Evolutionary conservation across 2,888 invertebrate genomes (phyloP).

Genomic region (Anoplius nigerrimus): DNA sequence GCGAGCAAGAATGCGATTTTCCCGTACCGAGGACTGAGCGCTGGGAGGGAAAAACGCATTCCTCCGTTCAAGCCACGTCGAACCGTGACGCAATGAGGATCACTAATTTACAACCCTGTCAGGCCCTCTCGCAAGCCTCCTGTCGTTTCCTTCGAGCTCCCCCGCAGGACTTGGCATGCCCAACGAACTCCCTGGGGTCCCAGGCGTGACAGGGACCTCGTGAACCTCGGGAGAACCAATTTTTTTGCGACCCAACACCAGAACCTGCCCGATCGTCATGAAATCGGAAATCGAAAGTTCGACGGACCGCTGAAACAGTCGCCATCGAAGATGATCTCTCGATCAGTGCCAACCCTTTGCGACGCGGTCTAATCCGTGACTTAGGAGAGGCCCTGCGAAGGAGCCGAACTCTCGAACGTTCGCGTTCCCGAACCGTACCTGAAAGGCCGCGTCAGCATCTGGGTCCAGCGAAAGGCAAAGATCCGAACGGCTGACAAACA

Average conservation of each 20-base stretch:
- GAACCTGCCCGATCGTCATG: background rate
- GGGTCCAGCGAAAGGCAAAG: slow-evolving; percentile 52
- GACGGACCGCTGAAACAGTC: no score
- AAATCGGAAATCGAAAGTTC: no score
- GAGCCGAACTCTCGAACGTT: slow-evolving; percentile 10
- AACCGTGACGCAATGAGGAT: slow-evolving; percentile 65
- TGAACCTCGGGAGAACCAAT: background rate
- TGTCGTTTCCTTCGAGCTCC: slow-evolving; percentile 13
- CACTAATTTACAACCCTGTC: slow-evolving; percentile 58
- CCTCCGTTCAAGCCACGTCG: slow-evolving; percentile 18
- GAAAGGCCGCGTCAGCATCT: slow-evolving; percentile 47
- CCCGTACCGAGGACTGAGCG: background rate
- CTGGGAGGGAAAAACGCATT: background rate
- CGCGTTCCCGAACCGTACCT: slow-evolving; percentile 42
- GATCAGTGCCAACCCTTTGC: no score
- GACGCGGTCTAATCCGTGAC: no score
- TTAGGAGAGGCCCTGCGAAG: no score
- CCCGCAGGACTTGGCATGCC: background rate
- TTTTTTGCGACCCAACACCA: background rate
- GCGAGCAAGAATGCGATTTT: background rate
- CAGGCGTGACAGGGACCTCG: background rate
- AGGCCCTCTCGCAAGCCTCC: slow-evolving; percentile 23
- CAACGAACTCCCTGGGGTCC: background rate
- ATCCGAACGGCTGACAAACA: slow-evolving; percentile 59
- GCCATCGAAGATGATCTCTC: no score